These are phyloP conservation scores for Myotis vivesi DNA, from an alignment of 2,797 vertebrate genomes.

Conservation along the genomic window DNA sequence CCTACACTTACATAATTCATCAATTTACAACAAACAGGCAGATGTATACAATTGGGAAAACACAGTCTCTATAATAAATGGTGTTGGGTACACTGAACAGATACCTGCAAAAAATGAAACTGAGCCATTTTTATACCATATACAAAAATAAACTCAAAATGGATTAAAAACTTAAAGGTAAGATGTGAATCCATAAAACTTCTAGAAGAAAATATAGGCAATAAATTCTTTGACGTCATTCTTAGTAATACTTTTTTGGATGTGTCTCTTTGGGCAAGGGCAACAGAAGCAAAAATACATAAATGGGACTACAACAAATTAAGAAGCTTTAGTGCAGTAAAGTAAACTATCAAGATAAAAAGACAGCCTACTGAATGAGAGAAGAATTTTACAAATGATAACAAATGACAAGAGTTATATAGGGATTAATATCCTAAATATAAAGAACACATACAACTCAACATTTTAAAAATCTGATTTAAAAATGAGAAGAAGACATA, in stretches of 20 bases:
- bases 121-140: background rate
- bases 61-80: background rate
- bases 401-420: background rate
- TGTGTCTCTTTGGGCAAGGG: no score
- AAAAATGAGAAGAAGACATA: background rate
- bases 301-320: no score
- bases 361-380: no score
- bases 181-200: background rate
- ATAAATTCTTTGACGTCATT: background rate
- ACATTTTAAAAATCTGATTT: background rate
- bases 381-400: background rate
- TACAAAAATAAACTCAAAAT: background rate
- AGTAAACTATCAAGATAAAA: no score
- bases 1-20: background rate
- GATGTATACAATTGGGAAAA: background rate
- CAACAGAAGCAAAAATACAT: no score
- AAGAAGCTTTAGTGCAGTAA: no score
- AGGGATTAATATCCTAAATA: background rate
- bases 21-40: background rate
- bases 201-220: background rate
- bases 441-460: background rate
- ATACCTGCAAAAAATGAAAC: background rate
- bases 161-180: background rate
- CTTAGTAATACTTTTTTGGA: background rate
- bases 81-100: background rate